phyloP scores from a whole-genome alignment of 2,888 invertebrate genomes.

The Spisula solida region DNA sequence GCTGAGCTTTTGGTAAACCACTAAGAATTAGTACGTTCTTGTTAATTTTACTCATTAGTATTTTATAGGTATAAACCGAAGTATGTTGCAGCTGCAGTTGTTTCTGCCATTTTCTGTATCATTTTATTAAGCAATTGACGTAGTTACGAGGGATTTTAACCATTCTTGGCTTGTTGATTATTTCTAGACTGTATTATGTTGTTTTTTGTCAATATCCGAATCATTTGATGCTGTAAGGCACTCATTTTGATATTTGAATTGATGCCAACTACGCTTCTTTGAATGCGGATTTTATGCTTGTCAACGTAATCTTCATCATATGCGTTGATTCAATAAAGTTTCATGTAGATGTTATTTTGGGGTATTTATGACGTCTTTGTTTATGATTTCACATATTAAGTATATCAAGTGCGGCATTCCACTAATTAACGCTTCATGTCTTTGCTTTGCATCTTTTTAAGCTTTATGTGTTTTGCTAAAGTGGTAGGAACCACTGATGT shows the following conservation, averaged over 20 bases:
- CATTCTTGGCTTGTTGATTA: background rate
- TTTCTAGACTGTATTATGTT: background rate
- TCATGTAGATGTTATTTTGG: background rate
- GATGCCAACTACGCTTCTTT: slow-evolving; percentile 2
- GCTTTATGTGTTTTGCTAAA: too few species aligned
- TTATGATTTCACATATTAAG: too few species aligned
- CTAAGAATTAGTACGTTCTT: background rate
- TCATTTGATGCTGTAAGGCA: background rate
- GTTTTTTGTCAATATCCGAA: background rate
- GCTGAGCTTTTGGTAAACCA: too few species aligned
- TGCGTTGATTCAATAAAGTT: background rate
- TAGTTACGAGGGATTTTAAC: background rate
- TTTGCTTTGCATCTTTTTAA: too few species aligned
- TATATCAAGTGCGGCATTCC: too few species aligned
- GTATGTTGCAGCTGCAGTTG: background rate
- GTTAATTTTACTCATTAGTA: background rate
- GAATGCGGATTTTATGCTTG: background rate
- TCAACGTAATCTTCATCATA: background rate
- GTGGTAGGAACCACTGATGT: too few species aligned
- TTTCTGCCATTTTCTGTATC: background rate
- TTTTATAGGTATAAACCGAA: background rate
- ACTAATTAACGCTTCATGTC: too few species aligned
- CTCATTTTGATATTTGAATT: background rate
- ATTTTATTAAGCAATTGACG: background rate
- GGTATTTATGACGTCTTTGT: background rate